Base-by-base conservation (phyloP, 2,797 vertebrate species). In the Neostethus bicornis region DNA sequence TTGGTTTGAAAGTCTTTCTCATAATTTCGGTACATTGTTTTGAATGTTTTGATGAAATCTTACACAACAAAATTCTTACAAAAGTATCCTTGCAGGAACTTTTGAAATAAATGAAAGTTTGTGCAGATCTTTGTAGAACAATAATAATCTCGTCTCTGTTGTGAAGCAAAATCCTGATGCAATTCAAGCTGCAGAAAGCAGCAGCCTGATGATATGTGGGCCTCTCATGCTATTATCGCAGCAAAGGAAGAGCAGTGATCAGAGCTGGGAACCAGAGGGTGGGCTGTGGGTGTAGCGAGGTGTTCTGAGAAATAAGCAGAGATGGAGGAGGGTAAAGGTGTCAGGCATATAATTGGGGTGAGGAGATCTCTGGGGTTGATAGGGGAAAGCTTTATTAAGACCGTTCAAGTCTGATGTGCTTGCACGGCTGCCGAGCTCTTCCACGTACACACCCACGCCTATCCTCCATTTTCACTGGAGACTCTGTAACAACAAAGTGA, bases 341-440 rank as follows among this genome's bases (percentile, higher is more conserved):
- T 85, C 85, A 77, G 81, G 35, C 63, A 66, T 86, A 84, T 91
- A 91, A 93, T 93, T 91, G 90, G 86, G 89, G 87, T 89, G 89
- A 92, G 86, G 74, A 83, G 87, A 89, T 90, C 84, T 83, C 80
- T 38, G 51, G 79, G 75, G 83, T 83, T 85, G 84, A 88, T 87
- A 68, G 73, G 82, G 64, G 63, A 64, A 69, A 80, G 85, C 80
- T 89, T 91, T 90, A 89, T 90, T 89, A 89, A 90, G 90, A 87
- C 81, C 32, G 77, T 75, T 86, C 56, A 49, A 75, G 78, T 87
- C 61, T 72, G 74, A 84, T 84, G 77, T 74, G 80, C 72, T 52
- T 17, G 41, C 66, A 47, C 21, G 56, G 77, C 74, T 54, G 63
- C 64, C 78, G 53, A 10, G 57, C 73, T 83, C 70, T 26, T 61